Evolutionary conservation across 2,797 vertebrate species (phyloP).

Genomic region (Urophycis tenuis): DNA sequence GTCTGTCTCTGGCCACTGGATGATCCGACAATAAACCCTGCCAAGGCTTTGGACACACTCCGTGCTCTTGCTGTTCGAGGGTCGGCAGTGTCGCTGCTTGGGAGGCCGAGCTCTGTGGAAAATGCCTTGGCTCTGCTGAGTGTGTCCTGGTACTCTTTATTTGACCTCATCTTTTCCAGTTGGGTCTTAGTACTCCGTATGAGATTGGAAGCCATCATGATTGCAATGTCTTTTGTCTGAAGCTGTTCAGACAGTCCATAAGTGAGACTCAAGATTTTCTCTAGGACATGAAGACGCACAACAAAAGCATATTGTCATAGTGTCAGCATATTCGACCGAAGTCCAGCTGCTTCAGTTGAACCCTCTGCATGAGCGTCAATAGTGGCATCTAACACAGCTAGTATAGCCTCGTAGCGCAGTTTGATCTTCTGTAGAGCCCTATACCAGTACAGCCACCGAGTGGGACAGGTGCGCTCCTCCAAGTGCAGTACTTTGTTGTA

Average conservation of each 20-base stretch:
- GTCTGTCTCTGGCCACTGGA: no score
- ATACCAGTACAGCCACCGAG: background rate
- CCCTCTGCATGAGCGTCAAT: no score
- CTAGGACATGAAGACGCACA: slow-evolving; percentile 2
- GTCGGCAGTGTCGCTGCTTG: background rate
- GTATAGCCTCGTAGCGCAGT: slow-evolving; percentile 1
- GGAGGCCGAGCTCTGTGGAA: background rate
- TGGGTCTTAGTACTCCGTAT: background rate
- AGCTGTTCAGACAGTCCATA: slow-evolving; percentile 4
- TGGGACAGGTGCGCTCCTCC: background rate
- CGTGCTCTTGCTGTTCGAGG: background rate
- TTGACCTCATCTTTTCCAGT: background rate
- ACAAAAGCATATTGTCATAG: no score
- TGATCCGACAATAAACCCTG: background rate
- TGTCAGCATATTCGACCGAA: background rate
- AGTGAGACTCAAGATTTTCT: background rate
- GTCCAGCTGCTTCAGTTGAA: no score
- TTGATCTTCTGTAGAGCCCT: background rate
- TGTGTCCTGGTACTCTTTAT: background rate
- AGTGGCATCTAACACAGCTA: background rate
- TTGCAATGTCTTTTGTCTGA: background rate
- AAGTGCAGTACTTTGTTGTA: background rate
- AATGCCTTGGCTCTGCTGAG: background rate
- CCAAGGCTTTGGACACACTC: background rate
- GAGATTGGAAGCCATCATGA: background rate